A percentile compares a stretch with the other conserved stretches of the same genome.
These are phyloP conservation scores for Caerostris extrusa DNA, from an alignment of 1,140 invertebrate genomes.

Conservation along the genomic window DNA sequence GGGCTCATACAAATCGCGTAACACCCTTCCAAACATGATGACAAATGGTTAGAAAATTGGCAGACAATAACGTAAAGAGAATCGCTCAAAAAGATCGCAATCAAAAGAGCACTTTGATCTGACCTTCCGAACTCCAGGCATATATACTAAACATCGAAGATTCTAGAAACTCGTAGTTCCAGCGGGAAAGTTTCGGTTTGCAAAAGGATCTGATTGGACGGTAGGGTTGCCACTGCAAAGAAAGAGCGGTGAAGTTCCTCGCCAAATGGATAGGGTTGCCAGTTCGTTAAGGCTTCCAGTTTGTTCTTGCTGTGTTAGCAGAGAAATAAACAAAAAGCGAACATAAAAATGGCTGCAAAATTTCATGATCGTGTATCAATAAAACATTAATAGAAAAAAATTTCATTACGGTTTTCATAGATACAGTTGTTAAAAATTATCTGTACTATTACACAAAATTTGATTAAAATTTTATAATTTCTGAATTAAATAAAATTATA, in stretches of 20 bases:
- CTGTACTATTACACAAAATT: too few species aligned
- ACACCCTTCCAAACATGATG: neutral
- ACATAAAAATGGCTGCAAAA: too few species aligned
- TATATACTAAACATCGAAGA: neutral
- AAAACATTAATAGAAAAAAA: too few species aligned
- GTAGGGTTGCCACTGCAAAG: neutral
- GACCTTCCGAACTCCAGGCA: neutral
- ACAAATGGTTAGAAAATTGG: neutral
- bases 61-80: neutral
- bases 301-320: too few species aligned
- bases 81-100: neutral
- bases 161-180: neutral
- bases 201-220: neutral
- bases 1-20: conserved; percentile 40
- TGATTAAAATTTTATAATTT: too few species aligned
- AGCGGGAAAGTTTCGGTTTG: neutral
- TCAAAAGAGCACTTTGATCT: neutral
- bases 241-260: neutral
- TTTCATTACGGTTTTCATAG: too few species aligned
- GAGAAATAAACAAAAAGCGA: too few species aligned
- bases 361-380: too few species aligned
- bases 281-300: too few species aligned
- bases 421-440: too few species aligned
- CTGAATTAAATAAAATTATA: too few species aligned
- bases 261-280: conserved; percentile 13